Base-by-base conservation (phyloP, 2,113 vertebrate species). In the Calypte anna region DNA sequence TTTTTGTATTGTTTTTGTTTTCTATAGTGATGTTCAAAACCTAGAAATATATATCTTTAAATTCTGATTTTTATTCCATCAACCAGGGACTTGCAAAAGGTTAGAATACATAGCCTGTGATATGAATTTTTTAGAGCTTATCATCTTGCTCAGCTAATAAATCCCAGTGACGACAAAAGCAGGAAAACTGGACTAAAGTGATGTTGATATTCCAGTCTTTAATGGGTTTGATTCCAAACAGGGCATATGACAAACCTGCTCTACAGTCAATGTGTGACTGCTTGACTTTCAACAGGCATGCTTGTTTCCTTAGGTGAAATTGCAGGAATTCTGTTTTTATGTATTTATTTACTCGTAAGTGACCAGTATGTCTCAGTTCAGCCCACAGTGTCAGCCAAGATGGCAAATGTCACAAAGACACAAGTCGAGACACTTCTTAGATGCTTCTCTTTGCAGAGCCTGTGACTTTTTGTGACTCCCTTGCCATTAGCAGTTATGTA, bases 231-330 rank as follows among this genome's bases (percentile, higher is more conserved):
- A 44, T 68, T 86, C 33, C 20, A 33, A 31, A 33, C 7, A 88
- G 10, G 4, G 7, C 0, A 0, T 67, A 15, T 30, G 43, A 62
- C 1, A 14, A 61, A 58, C 14, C 11, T 44, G 5, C 40, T 86
- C 23, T 23, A 54, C 18, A 70, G 55, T 61, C 55, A 19, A 44
- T 27, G 31, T 30, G n/a, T 67, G 82, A 57, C 55, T 51, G 15
- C 43, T 43, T 23, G 14, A 31, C 5, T 91, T 63, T 53, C 59
- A 86, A 44, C 13, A 64, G 72, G 6, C 17, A 3, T 77, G 31
- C 21, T 15, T 76, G 31, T 33, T 61, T 68, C 25, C 25, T 33
- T 0, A 1, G 3, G 51, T 83, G 68, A 80, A 61, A 40, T 9
- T 13, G 4, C 0, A 5, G 40, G 6, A 69, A 31, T 16, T 73